A percentile compares a stretch with the other conserved stretches of the same genome.
Conservation (phyloP, 2,888 invertebrate species). For the Sinopyrophorus schimmeli region DNA sequence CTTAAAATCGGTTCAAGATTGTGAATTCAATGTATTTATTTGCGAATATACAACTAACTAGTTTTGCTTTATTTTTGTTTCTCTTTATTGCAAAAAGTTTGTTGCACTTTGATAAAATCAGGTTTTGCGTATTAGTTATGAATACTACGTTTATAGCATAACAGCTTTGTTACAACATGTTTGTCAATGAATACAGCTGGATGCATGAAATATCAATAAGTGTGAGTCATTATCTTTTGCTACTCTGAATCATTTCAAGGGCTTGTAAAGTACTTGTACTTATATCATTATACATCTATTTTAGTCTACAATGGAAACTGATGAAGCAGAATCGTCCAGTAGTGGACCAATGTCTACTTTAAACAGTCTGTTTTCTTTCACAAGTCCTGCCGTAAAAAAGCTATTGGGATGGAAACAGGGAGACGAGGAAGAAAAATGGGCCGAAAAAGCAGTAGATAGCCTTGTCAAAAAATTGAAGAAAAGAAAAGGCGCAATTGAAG, state of each 20-base stretch:
- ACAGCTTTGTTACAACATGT: slow-evolving; percentile 21
- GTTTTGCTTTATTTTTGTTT: slow-evolving; percentile 32
- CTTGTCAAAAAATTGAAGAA: slow-evolving; percentile 96
- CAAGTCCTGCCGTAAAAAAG: slow-evolving; percentile 94
- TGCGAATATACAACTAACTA: slow-evolving; percentile 9
- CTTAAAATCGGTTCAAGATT: no score
- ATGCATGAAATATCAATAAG: slow-evolving; percentile 46
- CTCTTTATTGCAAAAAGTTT: slow-evolving; percentile 30
- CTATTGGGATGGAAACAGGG: slow-evolving; percentile 97
- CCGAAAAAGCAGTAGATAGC: slow-evolving; percentile 97
- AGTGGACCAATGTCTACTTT: slow-evolving; percentile 89
- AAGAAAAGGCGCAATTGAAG: slow-evolving; percentile 92
- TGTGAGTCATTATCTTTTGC: slow-evolving; percentile 46
- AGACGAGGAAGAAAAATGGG: slow-evolving; percentile 99
- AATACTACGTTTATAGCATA: slow-evolving; percentile 10
- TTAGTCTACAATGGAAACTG: slow-evolving; percentile 70
- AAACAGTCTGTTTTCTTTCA: slow-evolving; percentile 96
- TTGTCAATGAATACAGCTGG: slow-evolving; percentile 25
- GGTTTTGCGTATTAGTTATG: slow-evolving; percentile 27
- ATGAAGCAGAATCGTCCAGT: slow-evolving; percentile 83
- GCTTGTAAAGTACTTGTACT: slow-evolving; percentile 13
- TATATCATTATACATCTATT: slow-evolving; percentile 25
- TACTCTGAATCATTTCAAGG: slow-evolving; percentile 47
- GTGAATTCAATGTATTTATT: slow-evolving; percentile 8
- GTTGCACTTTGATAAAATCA: slow-evolving; percentile 33